Base-by-base conservation (phyloP, 2,797 vertebrate genomes). In the Chelon auratus region DNA sequence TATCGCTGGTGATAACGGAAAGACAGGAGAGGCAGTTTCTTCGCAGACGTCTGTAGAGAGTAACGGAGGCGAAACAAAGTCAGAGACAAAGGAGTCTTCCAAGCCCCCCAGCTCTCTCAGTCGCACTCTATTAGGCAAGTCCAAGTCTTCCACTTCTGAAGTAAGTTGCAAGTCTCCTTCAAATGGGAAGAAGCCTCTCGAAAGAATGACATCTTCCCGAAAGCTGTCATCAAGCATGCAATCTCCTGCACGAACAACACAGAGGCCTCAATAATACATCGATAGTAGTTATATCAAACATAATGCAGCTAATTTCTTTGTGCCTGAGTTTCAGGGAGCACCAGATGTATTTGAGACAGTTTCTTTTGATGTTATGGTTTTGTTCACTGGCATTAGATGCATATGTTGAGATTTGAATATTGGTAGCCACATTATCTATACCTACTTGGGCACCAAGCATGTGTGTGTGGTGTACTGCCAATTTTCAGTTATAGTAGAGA, bases 151-250 rank as follows among this genome's bases (percentile, higher is more conserved):
- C 95, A 84, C 90, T 81, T 93, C 94, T 3, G 96, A 95, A 73
- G 86, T 92, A 3, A 90, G 92, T 84, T 87, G 90, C 70, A 96
- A 95, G 81, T 92, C 94, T 55, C 93, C 96, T 65, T 57, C 93
- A n/a, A 94, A 94, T 9, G 94, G 95, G 87, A 97, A 95, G 91
- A 97, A 94, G 87, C 83, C 96, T 69, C 83, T 93, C 1, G 96
- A 97, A 78, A 97, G 93, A 92, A 93, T 69, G 79, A 71, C 85
- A 0, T 94, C 96, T 9, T 95, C 95, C 84, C 95, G 94, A 89
- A 98, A 96, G 77, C 93, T 96, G 88, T 93, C 97, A 73, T 94
- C 96, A 45, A 96, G 96, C 95, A 96, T 95, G 95, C 96, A 96
- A 91, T 94, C 95, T 84, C 95, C 97, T 89, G 94, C 96, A 94